phyloP scores from a whole-genome alignment of 2,888 invertebrate genomes.

The Tineola bisselliella region DNA sequence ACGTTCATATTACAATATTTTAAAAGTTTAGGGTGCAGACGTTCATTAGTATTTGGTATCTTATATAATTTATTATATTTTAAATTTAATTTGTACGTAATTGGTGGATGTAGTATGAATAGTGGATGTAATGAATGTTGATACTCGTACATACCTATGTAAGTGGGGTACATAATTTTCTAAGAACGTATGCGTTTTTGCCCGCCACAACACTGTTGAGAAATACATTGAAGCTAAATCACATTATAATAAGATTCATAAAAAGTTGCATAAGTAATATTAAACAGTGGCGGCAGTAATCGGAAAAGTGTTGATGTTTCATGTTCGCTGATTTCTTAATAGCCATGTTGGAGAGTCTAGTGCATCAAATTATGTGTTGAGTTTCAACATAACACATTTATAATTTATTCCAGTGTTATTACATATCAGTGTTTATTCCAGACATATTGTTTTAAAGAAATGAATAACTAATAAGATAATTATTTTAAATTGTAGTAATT shows the following conservation, averaged over 20 bases:
- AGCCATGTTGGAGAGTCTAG: neutral
- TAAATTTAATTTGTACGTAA: neutral
- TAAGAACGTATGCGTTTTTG: conserved; percentile 5
- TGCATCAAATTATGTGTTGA: neutral
- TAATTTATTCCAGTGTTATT: neutral
- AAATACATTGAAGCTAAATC: neutral
- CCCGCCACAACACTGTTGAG: conserved; percentile 5
- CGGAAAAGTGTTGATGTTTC: conserved; percentile 8
- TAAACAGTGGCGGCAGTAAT: neutral
- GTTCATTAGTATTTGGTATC: neutral
- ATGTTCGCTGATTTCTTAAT: neutral
- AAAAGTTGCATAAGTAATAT: neutral
- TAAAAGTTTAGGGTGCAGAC: neutral
- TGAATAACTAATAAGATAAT: neutral
- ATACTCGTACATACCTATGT: neutral
- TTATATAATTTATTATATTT: neutral
- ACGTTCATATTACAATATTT: neutral
- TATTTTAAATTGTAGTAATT: neutral
- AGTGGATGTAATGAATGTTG: neutral
- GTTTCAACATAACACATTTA: neutral
- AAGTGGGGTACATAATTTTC: conserved; percentile 11
- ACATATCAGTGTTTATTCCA: neutral
- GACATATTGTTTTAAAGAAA: neutral
- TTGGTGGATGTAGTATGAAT: neutral
- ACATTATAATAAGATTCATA: neutral